Base-by-base conservation (phyloP, 1,140 invertebrate species). In the Achroia grisella region DNA sequence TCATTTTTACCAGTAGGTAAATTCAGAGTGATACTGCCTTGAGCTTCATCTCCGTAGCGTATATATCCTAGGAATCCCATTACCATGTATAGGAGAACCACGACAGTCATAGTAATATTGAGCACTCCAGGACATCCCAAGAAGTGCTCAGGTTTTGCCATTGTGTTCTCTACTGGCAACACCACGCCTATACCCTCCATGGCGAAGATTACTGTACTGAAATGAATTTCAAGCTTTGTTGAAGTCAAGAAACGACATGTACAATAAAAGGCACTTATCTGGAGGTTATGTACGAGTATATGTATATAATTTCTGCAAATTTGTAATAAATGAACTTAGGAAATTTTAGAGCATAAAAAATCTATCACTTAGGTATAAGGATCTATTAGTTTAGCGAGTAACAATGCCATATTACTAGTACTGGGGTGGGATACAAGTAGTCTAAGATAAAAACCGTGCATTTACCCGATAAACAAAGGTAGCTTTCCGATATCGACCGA, bases 41-140 rank as follows among this genome's bases (percentile, higher is more conserved):
- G 32, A 0, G 92, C 90, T 0, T 56, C 41, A 1, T 91, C 89
- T 1, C 94, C 94, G 72, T 92, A 97, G 42, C 88, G 87, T 8
- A 95, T 79, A 74, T 96, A 97, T 4, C 96, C 95, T 62, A 93
- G 93, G 66, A 97, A 93, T 41, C 95, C 96, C 65, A 96, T 91
- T 12, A 91, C 71, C 37, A 92, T 89, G 59, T 96, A 97, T 0
- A 96, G 74, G 0, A 85, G 52, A 0, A 94, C 88, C 0, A 97
- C 94, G 9, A 92, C 89, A 0, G 87, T 76, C 95, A 97, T 97
- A 0, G 93, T 93, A 8, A 91, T 90, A 61, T 95, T 96, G 0
- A 97, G 77, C 0, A 97, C 94, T 30, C 95, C 93, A 0, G 91
- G 92, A 61, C 91, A 94, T 1, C 95, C 94, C 0, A 93, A 84